These are phyloP conservation scores for Agrochola lota DNA, from an alignment of 2,888 invertebrate genomes.

Conservation along the genomic window DNA sequence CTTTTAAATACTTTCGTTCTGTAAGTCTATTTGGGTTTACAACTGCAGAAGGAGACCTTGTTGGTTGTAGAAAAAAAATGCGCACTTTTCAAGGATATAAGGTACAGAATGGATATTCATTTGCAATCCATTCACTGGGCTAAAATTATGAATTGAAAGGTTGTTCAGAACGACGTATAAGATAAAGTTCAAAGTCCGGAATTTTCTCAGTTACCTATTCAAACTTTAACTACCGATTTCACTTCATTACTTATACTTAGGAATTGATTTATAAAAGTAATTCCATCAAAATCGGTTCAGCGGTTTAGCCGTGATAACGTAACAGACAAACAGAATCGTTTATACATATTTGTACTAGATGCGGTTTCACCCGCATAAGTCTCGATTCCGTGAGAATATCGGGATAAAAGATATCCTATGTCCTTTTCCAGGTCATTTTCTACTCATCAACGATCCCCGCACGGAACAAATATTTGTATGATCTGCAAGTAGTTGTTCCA, in stretches of 20 bases:
- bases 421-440: too few relatives aligned
- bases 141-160: slow-evolving; percentile 8
- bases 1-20: slow-evolving; percentile 53
- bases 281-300: not conserved
- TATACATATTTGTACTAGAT: too few relatives aligned
- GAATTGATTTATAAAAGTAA: not conserved
- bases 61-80: slow-evolving; percentile 17
- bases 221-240: not conserved
- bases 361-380: too few relatives aligned
- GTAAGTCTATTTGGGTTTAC: slow-evolving; percentile 5
- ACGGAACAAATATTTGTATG: too few relatives aligned
- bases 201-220: not conserved
- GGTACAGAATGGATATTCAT: slow-evolving; percentile 34
- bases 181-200: not conserved
- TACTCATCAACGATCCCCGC: too few relatives aligned
- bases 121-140: slow-evolving; percentile 35
- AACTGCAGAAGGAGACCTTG: slow-evolving; percentile 29
- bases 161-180: not conserved
- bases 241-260: not conserved
- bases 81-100: slow-evolving; percentile 36
- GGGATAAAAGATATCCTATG: too few relatives aligned
- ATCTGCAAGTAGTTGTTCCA: too few relatives aligned
- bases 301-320: not conserved
- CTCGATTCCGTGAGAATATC: too few relatives aligned
- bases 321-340: too few relatives aligned